Base-by-base conservation (phyloP, 2,888 invertebrate genomes). In the Dorcus hopei region DNA sequence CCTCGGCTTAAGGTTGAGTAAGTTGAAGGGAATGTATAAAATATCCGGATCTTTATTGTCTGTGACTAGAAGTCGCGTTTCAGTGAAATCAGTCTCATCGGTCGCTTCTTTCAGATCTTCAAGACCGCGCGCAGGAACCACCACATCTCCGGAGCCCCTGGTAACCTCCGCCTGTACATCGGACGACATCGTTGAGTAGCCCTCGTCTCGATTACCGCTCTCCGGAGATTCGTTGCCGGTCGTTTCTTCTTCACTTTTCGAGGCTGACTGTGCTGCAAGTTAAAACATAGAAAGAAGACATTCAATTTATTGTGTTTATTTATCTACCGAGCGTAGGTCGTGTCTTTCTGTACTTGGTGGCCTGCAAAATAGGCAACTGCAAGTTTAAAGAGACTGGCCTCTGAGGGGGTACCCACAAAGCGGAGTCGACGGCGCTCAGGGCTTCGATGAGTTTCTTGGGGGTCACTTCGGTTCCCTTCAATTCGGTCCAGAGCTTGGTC, bases 141-240 rank as follows among this genome's bases (percentile, higher is more conserved):
- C 59, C n/a, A 52, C 58, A 14, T 63, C 66, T 9, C 63, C 65
- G 14, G 64, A 69, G 84, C 84, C 59, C 85, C 59, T 54, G 6
- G 85, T 85, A 1, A 87, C 86, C 69, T 89, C 89, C 0, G 87
- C 87, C 75, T 90, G 90, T 1, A 90, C 89, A 73, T 91, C 91
- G 62, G 89, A 89, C 9, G 90, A 90, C 90, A 91, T 91, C 3
- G 91, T 91, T 59, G 90, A 90, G 77, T 91, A 91, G 14, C 90
- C 91, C 74, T 91, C 91, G 80, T 91, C 91, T 66, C 89, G 84
- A 65, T 89, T 89, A 43, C 88, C 88, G 68, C 88, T 88, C 70
- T 89, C 89, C 0, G 89, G 89, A 61, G 89, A 88, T 74, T 89
- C 89, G 65, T 86, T 87, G 9, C 87, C 88, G 2, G 75, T 74